These are phyloP conservation scores for Leptinotarsa rubiginosa DNA, from an alignment of 2,888 invertebrate species.

Conservation along the genomic window DNA sequence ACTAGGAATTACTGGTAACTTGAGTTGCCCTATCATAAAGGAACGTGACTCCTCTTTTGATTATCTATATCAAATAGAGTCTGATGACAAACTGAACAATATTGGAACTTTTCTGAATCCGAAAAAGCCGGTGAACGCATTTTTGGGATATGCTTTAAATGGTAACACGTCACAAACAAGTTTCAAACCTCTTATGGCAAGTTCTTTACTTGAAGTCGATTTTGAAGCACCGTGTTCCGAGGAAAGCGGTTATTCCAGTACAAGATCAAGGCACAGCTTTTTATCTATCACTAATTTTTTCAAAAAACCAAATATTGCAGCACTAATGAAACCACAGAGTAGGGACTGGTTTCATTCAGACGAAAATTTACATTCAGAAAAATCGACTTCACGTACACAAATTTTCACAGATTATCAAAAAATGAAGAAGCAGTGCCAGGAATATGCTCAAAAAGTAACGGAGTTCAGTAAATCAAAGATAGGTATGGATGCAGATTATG, in stretches of 20 bases:
- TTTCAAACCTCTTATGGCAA: background rate
- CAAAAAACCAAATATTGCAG: slow-evolving; percentile 50
- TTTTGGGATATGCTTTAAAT: slow-evolving; percentile 32
- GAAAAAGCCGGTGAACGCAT: slow-evolving; percentile 17
- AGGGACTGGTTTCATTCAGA: slow-evolving; percentile 13
- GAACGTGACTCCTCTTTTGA: slow-evolving; percentile 28
- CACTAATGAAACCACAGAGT: slow-evolving; percentile 47
- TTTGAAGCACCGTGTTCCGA: slow-evolving; percentile 42
- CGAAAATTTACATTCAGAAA: background rate
- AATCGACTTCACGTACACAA: background rate
- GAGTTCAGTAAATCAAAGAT: slow-evolving; percentile 31
- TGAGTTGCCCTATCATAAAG: slow-evolving; percentile 37
- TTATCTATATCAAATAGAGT: slow-evolving; percentile 28
- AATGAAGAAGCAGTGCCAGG: slow-evolving; percentile 45
- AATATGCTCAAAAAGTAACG: slow-evolving; percentile 45
- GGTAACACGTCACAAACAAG: slow-evolving; percentile 21
- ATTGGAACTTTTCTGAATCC: background rate
- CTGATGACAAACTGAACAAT: background rate
- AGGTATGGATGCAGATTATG: slow-evolving; percentile 30
- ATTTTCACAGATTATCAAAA: slow-evolving; percentile 28
- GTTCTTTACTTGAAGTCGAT: background rate
- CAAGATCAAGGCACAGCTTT: slow-evolving; percentile 43
- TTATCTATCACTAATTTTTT: slow-evolving; percentile 48
- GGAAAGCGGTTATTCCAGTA: slow-evolving; percentile 54
- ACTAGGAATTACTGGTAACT: slow-evolving; percentile 20